Base-by-base conservation (phyloP, 2,888 invertebrate species). In the Baronia brevicornis region DNA sequence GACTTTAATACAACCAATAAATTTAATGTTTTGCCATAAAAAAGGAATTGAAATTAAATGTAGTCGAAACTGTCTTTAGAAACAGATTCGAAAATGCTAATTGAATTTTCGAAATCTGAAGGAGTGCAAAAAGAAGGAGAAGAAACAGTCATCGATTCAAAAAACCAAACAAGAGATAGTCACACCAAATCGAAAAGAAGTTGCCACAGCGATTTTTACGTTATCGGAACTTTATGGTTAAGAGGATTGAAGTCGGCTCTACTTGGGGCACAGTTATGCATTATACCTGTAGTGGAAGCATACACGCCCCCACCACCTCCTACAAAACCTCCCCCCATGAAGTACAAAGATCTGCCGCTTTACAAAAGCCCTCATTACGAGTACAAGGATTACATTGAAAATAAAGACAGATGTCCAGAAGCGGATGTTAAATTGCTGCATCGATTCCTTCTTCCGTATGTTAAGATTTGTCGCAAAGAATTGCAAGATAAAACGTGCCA, bases 261-360 rank as follows among this genome's bases (percentile, higher is more conserved):
- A 2, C 39, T 63, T 3, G 69, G 71, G 3, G 31, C 47, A 0
- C 56, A 57, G n/a, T 26, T 67, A 2, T 39, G 45, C 1, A 2
- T 72, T 0, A 36, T 75, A 1, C 75, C 75, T 1, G 37, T 44
- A 0, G 63, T 73, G 0, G n/a, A 60, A 5, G 69, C 70, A 1
- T 64, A 60, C 1, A 46, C 46, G 0, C 37, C 33, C 0, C 30
- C 45, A 0, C 53, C 51, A 2, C 18, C 45, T 2, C 69, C 70
- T 0, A 32, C 50, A 17, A 64, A 40, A 29, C 77, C 77, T 1
- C 67, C 73, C 0, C 51, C 53, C 2, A 75, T 75, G 73, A 72
- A 54, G 34, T 72, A 63, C 28, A 57, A 53, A 32, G 77, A 79
- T 2, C 39, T 80, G 0, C 68, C 77, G 0, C 8, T 75, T 1